phyloP scores from a whole-genome alignment of 2,888 invertebrate species.

The Abrostola tripartita region DNA sequence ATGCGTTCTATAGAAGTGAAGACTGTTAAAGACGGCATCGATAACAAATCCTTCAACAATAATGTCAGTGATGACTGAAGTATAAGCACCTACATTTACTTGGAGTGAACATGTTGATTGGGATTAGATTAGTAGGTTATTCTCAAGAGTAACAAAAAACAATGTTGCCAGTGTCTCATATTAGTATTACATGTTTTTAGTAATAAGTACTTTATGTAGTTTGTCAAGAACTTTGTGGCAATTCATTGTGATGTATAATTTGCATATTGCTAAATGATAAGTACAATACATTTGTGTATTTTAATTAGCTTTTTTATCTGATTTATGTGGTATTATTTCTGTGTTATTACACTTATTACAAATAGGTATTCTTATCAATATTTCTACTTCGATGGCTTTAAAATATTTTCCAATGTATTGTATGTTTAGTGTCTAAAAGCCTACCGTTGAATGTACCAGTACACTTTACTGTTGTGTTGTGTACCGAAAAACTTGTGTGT shows the following conservation, averaged over 20 bases:
- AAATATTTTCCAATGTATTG: neutral
- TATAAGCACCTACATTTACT: too few relatives aligned
- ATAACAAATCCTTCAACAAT: slow-evolving; percentile 65
- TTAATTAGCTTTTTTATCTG: neutral
- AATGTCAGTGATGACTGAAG: slow-evolving; percentile 38
- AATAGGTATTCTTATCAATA: neutral
- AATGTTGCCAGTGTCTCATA: slow-evolving; percentile 19
- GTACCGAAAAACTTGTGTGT: neutral
- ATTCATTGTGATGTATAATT: slow-evolving; percentile 20
- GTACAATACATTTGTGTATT: slow-evolving; percentile 1
- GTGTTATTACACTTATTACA: neutral
- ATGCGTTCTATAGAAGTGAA: slow-evolving; percentile 60
- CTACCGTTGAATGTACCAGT: slow-evolving; percentile 1
- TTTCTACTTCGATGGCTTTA: neutral
- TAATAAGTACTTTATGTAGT: neutral
- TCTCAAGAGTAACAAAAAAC: slow-evolving; percentile 10
- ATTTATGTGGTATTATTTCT: too few relatives aligned
- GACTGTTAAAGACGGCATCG: slow-evolving; percentile 61
- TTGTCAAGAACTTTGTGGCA: slow-evolving; percentile 7
- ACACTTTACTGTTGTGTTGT: neutral
- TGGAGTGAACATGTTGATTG: too few relatives aligned
- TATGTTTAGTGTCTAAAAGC: neutral
- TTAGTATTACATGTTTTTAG: slow-evolving; percentile 10
- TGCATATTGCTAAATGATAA: neutral
- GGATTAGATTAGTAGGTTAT: slow-evolving; percentile 3